phyloP scores from a whole-genome alignment of 2,113 vertebrate genomes.

The Rhynchomys soricoides region DNA sequence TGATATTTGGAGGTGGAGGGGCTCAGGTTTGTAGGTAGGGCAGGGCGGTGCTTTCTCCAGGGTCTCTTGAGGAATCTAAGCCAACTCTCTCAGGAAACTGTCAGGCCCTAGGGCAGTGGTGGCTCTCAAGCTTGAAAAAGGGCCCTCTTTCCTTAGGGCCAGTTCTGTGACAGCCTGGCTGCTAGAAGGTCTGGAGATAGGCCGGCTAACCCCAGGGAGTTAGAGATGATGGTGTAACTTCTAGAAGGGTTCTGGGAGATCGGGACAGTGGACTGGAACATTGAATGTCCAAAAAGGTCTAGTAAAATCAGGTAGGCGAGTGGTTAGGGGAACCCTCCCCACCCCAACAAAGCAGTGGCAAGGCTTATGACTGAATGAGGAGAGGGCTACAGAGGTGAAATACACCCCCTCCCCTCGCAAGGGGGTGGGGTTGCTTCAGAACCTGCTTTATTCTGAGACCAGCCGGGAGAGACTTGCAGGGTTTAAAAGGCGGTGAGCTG shows the following conservation, averaged over 20 bases:
- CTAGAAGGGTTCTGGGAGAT: slow-evolving; percentile 34
- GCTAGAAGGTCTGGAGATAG: background rate
- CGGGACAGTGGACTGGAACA: background rate
- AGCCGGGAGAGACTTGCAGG: background rate
- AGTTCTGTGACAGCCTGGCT: background rate
- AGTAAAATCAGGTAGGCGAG: background rate
- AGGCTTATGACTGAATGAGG: background rate
- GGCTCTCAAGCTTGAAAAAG: background rate
- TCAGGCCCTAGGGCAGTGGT: background rate
- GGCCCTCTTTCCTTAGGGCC: background rate
- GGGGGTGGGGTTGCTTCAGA: background rate
- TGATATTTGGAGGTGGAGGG: background rate
- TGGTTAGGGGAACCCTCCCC: background rate
- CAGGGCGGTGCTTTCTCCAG: background rate
- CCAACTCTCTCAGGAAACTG: background rate
- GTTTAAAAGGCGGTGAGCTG: background rate
- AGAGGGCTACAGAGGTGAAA: slow-evolving; percentile 4
- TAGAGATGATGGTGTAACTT: background rate
- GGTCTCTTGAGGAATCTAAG: background rate
- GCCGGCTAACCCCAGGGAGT: background rate
- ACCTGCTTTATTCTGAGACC: slow-evolving; percentile 66
- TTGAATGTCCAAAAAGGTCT: slow-evolving; percentile 14
- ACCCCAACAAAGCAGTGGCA: slow-evolving; percentile 41
- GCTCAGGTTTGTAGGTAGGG: slow-evolving; percentile 14
- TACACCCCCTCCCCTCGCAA: fast-evolving